phyloP scores from a whole-genome alignment of 2,888 invertebrate genomes.

The Rhagium mordax region DNA sequence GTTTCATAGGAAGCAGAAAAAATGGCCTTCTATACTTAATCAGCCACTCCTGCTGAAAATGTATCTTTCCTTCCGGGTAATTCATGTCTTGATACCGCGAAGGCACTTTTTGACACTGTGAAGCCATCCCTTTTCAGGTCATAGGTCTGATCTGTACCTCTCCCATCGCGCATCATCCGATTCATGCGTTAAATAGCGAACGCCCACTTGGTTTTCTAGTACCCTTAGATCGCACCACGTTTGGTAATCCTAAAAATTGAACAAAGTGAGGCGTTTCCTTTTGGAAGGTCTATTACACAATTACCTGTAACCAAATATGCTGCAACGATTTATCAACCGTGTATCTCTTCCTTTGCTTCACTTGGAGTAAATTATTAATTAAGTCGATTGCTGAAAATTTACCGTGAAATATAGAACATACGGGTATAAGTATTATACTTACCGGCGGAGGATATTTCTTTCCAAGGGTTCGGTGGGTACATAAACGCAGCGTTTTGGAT shows the following conservation, averaged over 20 bases:
- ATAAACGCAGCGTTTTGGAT: constrained; percentile 99
- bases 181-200: constrained; percentile 91
- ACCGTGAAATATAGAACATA: constrained; percentile 33
- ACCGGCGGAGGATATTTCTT: constrained; percentile 94
- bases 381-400: constrained; percentile 91
- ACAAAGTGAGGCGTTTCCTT: not conserved
- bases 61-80: constrained; percentile 12
- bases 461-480: constrained; percentile 99
- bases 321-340: constrained; percentile 96
- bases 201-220: constrained; percentile 83
- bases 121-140: constrained; percentile 72
- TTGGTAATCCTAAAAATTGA: constrained; percentile 80
- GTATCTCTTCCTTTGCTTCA: constrained; percentile 93
- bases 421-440: no score
- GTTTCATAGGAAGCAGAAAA: not conserved
- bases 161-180: constrained; percentile 95
- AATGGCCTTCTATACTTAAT: not conserved
- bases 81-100: constrained; percentile 65
- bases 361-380: constrained; percentile 98
- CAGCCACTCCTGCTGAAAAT: constrained; percentile 2
- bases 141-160: constrained; percentile 60
- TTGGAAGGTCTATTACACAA: not conserved
- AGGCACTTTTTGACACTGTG: constrained; percentile 69
- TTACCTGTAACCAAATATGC: constrained; percentile 96
- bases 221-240: constrained; percentile 96